phyloP scores from a whole-genome alignment of 2,888 invertebrate genomes.

The Mimumesa dahlbomi region DNA sequence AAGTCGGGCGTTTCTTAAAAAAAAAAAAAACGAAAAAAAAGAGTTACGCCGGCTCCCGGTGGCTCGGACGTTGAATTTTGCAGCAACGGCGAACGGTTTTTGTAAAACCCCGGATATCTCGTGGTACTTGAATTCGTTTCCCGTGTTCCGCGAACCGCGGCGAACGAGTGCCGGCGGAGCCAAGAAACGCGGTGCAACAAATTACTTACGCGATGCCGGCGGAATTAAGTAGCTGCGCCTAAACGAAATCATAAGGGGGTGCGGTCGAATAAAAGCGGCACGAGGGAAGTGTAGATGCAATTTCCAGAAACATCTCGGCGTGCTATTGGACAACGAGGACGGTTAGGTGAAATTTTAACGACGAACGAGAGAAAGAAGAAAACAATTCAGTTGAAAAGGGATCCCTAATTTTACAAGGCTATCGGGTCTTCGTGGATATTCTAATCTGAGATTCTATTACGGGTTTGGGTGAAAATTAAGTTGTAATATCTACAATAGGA shows the following conservation, averaged over 20 bases:
- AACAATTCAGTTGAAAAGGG: too few relatives aligned
- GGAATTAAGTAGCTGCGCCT: slow-evolving; percentile 32
- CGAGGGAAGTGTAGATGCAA: slow-evolving; percentile 1
- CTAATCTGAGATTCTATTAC: too few relatives aligned
- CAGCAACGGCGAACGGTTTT: neutral
- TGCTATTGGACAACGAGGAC: neutral
- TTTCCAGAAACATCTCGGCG: slow-evolving; percentile 19
- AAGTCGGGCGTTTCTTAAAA: too few relatives aligned
- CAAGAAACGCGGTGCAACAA: slow-evolving; percentile 1
- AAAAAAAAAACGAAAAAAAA: too few relatives aligned
- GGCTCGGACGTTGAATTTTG: neutral
- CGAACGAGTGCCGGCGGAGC: neutral
- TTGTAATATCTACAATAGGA: too few relatives aligned
- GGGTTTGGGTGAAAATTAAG: too few relatives aligned
- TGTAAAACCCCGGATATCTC: neutral
- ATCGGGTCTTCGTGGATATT: too few relatives aligned
- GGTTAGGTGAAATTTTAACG: too few relatives aligned
- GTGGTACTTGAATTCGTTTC: slow-evolving; percentile 2
- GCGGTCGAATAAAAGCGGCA: slow-evolving; percentile 16
- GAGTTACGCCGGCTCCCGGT: too few relatives aligned
- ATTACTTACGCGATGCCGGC: slow-evolving; percentile 22
- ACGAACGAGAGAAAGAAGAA: too few relatives aligned
- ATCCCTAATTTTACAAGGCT: too few relatives aligned
- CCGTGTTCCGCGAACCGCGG: neutral
- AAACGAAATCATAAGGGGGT: slow-evolving; percentile 35